Evolutionary conservation across 2,888 invertebrate genomes (phyloP).

Genomic region (Synergus japonicus): DNA sequence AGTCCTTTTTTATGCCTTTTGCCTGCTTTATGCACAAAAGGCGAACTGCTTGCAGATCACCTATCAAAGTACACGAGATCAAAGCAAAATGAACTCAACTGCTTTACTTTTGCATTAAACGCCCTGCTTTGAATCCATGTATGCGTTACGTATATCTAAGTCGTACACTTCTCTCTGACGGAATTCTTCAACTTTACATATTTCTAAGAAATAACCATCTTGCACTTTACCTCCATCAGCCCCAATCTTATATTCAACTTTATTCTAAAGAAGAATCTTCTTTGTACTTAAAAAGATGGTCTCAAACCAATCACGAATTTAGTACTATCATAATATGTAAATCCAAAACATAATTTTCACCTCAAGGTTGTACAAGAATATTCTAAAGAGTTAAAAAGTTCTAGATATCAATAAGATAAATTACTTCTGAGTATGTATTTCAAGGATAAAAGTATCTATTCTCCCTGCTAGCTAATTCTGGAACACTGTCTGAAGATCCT

Average conservation of each 20-base stretch:
- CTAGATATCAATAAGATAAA: no score
- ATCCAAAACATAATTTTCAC: no score
- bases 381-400: no score
- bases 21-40: slow-evolving; percentile 1
- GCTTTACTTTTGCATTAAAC: slow-evolving; percentile 58
- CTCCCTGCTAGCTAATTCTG: no score
- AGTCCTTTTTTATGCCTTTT: background rate
- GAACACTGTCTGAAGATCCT: no score
- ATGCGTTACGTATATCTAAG: background rate
- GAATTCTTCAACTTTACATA: background rate
- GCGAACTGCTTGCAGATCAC: background rate
- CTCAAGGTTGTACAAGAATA: no score
- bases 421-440: no score
- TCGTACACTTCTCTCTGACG: background rate
- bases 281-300: background rate
- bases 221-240: background rate
- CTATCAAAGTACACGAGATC: background rate
- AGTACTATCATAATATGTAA: no score
- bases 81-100: slow-evolving; percentile 37
- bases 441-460: no score
- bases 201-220: background rate
- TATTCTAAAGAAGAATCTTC: background rate
- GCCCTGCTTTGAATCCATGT: background rate
- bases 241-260: background rate
- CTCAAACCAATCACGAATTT: background rate